Percentiles rank a stretch among this genome's conserved stretches.
Evolutionary conservation across 2,113 vertebrate species (phyloP).

Genomic region (Labeo rohita): DNA sequence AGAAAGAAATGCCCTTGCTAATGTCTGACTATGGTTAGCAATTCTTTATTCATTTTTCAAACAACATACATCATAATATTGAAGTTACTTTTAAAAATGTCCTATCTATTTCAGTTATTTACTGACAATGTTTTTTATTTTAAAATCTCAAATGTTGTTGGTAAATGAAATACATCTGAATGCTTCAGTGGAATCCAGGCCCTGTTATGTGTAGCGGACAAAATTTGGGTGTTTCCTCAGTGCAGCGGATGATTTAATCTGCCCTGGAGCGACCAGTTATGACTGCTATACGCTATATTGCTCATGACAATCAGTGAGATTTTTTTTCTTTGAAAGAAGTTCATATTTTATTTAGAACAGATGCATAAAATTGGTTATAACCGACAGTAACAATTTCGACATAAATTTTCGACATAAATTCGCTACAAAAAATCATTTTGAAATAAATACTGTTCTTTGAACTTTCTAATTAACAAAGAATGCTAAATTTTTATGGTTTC

Average conservation of each 20-base stretch:
- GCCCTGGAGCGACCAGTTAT: not conserved
- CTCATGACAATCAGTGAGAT: not conserved
- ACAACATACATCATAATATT: too few species aligned
- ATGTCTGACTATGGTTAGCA: not conserved
- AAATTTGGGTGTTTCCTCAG: conserved; percentile 8
- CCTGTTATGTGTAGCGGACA: not conserved
- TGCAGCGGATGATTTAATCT: not conserved
- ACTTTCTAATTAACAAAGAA: not conserved
- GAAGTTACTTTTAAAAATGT: not conserved
- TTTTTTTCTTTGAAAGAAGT: too few species aligned
- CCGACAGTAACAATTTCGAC: not conserved
- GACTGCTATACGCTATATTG: not conserved
- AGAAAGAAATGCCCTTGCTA: conserved; percentile 7
- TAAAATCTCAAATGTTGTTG: not conserved
- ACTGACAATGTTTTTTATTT: not conserved
- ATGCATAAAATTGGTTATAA: not conserved
- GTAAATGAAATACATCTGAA: not conserved
- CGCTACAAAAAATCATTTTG: not conserved
- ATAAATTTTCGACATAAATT: too few species aligned
- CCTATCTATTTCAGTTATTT: not conserved
- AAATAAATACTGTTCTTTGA: not conserved
- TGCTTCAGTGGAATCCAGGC: not conserved
- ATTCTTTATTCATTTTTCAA: not conserved
- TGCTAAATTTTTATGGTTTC: not conserved
- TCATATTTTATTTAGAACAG: not conserved